Evolutionary conservation across 2,113 vertebrate species (phyloP).

Genomic region (Dromas ardeola): DNA sequence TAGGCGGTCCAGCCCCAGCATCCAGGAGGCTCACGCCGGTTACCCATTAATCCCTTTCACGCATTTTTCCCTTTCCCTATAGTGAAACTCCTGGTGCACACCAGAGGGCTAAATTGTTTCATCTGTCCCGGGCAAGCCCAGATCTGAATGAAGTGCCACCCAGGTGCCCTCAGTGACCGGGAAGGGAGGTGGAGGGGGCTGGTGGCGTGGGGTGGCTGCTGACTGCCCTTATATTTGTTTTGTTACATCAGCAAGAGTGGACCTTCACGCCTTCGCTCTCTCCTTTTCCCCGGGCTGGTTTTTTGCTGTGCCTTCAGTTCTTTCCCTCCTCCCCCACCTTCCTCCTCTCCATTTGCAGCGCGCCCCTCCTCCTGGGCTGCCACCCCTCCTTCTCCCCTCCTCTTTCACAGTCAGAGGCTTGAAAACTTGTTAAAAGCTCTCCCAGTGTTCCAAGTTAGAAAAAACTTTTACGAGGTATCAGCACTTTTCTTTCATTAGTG

Average conservation of each 20-base stretch:
- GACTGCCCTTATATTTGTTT: neutral
- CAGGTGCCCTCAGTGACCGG: neutral
- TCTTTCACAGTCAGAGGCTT: slow-evolving; percentile 70
- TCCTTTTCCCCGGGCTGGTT: neutral
- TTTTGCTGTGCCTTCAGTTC: slow-evolving; percentile 34
- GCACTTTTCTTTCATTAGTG: slow-evolving; percentile 79
- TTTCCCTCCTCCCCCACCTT: slow-evolving; percentile 53
- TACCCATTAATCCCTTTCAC: neutral
- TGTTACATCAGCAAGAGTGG: slow-evolving; percentile 33
- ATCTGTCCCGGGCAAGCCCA: neutral
- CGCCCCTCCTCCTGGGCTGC: slow-evolving; percentile 52
- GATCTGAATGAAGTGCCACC: neutral
- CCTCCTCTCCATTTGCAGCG: neutral
- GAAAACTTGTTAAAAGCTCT: slow-evolving; percentile 84
- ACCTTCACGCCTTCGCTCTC: neutral
- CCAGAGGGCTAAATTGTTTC: neutral
- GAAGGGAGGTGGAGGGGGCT: too few relatives aligned
- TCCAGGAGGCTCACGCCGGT: neutral
- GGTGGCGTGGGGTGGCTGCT: neutral
- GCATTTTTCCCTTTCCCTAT: neutral
- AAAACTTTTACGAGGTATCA: slow-evolving; percentile 79
- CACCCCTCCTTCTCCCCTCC: slow-evolving; percentile 58
- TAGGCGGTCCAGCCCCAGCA: neutral
- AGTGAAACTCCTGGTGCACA: neutral
- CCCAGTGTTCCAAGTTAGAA: slow-evolving; percentile 72